Evolutionary conservation across 2,113 vertebrate species (phyloP).

Genomic region (Anser cygnoides): DNA sequence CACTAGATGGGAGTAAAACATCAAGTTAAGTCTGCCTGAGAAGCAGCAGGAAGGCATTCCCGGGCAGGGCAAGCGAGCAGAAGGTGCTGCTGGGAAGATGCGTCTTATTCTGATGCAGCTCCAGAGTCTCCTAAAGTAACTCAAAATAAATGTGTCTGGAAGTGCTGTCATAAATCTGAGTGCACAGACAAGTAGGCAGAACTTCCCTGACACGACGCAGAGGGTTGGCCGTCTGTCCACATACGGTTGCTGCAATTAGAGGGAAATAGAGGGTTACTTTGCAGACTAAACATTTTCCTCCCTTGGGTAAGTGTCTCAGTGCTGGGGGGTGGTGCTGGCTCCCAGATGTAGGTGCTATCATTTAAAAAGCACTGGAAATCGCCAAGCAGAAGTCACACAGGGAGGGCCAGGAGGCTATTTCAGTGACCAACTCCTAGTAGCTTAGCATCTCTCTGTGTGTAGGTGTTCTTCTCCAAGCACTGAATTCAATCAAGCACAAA

Average conservation of each 20-base stretch:
- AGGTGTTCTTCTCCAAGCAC: background rate
- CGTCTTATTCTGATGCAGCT: background rate
- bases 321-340: background rate
- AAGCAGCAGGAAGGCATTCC: background rate
- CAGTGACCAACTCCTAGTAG: background rate
- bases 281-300: background rate
- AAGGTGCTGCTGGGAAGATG: slow-evolving; percentile 13
- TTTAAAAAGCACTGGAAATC: background rate
- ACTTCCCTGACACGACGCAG: background rate
- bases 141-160: slow-evolving; percentile 37
- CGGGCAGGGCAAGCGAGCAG: background rate
- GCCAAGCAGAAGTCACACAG: background rate
- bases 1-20: slow-evolving; percentile 72
- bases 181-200: background rate
- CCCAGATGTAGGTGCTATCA: background rate
- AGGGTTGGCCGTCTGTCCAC: background rate
- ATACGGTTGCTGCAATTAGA: background rate
- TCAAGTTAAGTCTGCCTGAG: slow-evolving; percentile 4
- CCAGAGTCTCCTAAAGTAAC: background rate
- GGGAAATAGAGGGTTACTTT: background rate
- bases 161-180: slow-evolving; percentile 3
- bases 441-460: background rate
- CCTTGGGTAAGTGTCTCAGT: background rate
- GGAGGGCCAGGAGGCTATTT: background rate
- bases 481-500: background rate